A percentile compares a stretch with the other conserved stretches of the same genome.
phyloP scores from a whole-genome alignment of 2,888 invertebrate species.

The Sphaerophoria taeniata region DNA sequence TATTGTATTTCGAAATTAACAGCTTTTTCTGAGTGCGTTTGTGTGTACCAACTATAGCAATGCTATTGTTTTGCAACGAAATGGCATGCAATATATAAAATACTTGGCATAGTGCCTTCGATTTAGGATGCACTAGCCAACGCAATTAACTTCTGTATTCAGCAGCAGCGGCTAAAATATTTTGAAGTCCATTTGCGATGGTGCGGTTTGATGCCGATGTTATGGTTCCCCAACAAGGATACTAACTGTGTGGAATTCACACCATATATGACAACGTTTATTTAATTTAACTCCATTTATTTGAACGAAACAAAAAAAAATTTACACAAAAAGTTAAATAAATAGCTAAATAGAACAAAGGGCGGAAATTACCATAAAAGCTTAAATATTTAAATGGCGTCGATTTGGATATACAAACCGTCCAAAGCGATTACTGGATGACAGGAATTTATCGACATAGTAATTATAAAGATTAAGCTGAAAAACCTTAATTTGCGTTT shows the following conservation, averaged over 20 bases:
- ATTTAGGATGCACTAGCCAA: conserved; percentile 62
- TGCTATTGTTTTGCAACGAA: conserved; percentile 28
- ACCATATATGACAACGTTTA: conserved; percentile 63
- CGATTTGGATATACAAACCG: background rate
- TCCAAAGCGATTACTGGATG: background rate
- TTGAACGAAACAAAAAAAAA: background rate
- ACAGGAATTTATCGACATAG: conserved; percentile 24
- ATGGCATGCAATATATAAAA: conserved; percentile 61
- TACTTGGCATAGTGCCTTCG: conserved; percentile 62
- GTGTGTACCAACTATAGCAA: background rate
- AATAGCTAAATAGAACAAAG: conserved; percentile 9
- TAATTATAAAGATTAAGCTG: conserved; percentile 15
- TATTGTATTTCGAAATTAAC: conserved; percentile 32
- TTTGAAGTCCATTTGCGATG: conserved; percentile 34
- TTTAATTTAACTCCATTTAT: conserved; percentile 50
- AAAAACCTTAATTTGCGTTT: conserved; percentile 9
- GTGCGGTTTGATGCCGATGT: conserved; percentile 68
- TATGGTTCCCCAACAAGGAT: conserved; percentile 56
- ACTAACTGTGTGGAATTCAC: conserved; percentile 62
- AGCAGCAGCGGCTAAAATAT: conserved; percentile 25
- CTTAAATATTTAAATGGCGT: conserved; percentile 21
- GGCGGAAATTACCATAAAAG: conserved; percentile 24
- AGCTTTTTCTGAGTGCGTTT: conserved; percentile 5
- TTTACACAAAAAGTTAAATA: background rate
- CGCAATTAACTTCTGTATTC: conserved; percentile 69